A percentile compares a stretch with the other conserved stretches of the same genome.
phyloP scores from a whole-genome alignment of 2,888 invertebrate genomes.

The Julus scandinavius region DNA sequence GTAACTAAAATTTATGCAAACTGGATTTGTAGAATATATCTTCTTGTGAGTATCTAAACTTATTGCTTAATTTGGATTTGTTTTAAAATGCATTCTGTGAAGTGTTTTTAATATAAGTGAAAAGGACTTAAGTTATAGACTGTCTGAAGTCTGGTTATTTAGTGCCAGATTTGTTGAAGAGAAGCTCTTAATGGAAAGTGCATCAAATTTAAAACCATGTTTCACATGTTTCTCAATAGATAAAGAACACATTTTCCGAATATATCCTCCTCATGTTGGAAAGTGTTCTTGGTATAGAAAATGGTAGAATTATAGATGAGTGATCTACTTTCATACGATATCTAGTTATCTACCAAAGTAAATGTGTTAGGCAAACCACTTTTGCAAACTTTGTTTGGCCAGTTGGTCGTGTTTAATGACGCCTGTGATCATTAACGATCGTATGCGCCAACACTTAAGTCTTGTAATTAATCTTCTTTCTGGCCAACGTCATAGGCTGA shows the following conservation, averaged over 20 bases:
- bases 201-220: not conserved
- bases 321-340: not conserved
- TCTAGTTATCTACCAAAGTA: not conserved
- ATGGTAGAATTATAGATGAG: not conserved
- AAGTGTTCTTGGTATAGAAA: too few relatives aligned
- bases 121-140: not conserved
- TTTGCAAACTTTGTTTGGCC: not conserved
- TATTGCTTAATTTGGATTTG: not conserved
- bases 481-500: constrained; percentile 10
- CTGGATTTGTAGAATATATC: not conserved
- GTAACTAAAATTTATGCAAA: too few relatives aligned
- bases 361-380: not conserved
- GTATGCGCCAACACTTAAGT: not conserved
- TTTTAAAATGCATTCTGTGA: not conserved
- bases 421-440: not conserved
- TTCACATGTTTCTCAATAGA: not conserved
- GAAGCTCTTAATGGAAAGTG: not conserved
- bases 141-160: constrained; percentile 11
- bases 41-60: too few relatives aligned
- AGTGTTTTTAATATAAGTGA: not conserved
- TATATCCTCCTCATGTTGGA: not conserved
- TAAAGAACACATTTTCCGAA: not conserved
- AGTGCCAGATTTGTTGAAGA: not conserved
- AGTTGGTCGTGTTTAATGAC: not conserved
- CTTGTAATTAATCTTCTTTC: constrained; percentile 12